Conservation (phyloP, 2,888 invertebrate genomes). For the Parnassius orleans region DNA sequence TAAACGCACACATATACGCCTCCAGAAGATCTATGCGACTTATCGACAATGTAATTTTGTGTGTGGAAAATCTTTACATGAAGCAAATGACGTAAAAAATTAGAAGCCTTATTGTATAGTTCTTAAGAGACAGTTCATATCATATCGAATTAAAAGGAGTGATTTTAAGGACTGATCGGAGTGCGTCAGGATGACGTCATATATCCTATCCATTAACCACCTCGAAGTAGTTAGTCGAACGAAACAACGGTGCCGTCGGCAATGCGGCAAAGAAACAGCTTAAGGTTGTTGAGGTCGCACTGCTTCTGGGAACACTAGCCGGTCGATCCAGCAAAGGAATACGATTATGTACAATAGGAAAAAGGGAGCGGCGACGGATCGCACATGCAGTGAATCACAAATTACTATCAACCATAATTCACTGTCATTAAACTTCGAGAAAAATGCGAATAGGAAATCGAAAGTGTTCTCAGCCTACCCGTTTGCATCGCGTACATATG, state of each 20-base stretch:
- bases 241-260: conserved; percentile 15
- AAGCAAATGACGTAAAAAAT: no score
- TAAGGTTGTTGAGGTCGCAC: conserved; percentile 3
- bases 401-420: not conserved
- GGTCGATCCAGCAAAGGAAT: conserved; percentile 1
- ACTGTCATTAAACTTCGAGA: no score
- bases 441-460: no score
- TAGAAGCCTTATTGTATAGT: no score
- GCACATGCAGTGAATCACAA: conserved; percentile 1
- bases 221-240: not conserved
- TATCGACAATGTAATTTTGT: not conserved
- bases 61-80: no score
- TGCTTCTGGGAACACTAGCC: conserved; percentile 3
- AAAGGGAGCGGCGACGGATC: not conserved
- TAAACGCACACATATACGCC: conserved; percentile 1
- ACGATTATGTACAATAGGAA: not conserved
- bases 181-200: conserved; percentile 17
- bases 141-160: no score
- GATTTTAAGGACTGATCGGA: not conserved
- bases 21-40: not conserved
- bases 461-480: no score
- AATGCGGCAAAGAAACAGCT: conserved; percentile 20
- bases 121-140: no score
- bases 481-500: no score
- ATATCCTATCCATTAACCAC: not conserved